Evolutionary conservation across 2,797 vertebrate species (phyloP), one percentile per base, ranked within the genome.

Genomic region (Malacoctenus gilli): DNA sequence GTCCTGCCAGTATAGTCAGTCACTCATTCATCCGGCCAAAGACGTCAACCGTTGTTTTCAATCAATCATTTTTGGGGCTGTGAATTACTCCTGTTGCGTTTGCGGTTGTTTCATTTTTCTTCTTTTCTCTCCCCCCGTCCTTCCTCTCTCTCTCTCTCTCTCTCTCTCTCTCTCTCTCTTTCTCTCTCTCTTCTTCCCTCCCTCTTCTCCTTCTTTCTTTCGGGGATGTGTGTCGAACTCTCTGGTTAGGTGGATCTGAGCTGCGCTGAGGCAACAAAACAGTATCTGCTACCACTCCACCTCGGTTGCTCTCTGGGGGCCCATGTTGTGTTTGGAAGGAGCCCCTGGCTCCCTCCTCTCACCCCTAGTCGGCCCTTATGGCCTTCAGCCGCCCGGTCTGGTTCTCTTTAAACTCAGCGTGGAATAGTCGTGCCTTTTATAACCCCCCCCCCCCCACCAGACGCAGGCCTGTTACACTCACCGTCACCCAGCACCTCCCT

Each of bases 351-450:
- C 51, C 60, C 65, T 66, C 46, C 16, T 50, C 65, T 73, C 66
- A 52, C 59, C 57, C 38, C 46, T 44, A 9, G 23, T 59, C 68
- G 59, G 72, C 84, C 83, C 63, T 83, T 68, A 65, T 73, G 84
- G 77, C 69, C 76, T 83, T 82, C 81, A 72, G 67, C 55, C 72
- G 64, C 79, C 72, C 67, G 68, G 21, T 82, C 72, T 68, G 68
- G 21, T 82, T 81, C 68, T 74, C 48, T 72, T 72, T 73, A 76
- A 75, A 82, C 42, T 75, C 47, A 72, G 79, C 78, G 52, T 48
- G 55, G 81, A 79, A 73, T 73, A 64, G 49, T 69, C 2, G 25
- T 69, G 66, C 49, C 59, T 51, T 72, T 65, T 59, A 56, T 46
- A 63, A 66, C 63, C 18, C 0, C 9, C 25, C 2, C 25, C 25